Evolutionary conservation across 2,113 vertebrate species (phyloP).

Genomic region (Lophura nycthemera): DNA sequence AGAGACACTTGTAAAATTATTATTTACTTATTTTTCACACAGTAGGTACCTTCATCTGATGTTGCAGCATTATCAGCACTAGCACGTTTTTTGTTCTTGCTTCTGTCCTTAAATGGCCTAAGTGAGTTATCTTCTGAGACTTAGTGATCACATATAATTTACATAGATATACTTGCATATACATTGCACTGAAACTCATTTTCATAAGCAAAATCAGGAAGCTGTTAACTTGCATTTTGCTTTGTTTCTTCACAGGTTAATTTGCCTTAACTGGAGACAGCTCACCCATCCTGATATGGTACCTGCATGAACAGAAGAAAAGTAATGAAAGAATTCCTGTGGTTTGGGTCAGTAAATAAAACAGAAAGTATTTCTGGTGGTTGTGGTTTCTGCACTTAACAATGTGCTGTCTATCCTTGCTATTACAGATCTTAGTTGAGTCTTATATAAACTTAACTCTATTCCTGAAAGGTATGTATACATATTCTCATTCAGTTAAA

Average conservation of each 20-base stretch:
- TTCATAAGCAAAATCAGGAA: not conserved
- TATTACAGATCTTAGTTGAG: not conserved
- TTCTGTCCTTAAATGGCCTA: not conserved
- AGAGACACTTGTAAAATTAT: not conserved
- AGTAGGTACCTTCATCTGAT: not conserved
- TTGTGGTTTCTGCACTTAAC: not conserved
- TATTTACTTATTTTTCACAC: constrained; percentile 43
- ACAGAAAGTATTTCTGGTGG: not conserved
- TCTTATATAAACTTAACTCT: not conserved
- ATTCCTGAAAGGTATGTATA: not conserved
- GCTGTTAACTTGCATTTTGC: not conserved
- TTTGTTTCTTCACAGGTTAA: not conserved
- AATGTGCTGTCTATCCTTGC: not conserved
- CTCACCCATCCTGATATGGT: not conserved
- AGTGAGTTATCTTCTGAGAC: not conserved
- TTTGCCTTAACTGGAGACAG: not conserved
- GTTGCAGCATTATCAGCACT: not conserved
- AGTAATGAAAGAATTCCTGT: constrained; percentile 12
- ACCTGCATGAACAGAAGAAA: not conserved
- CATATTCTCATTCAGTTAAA: not conserved
- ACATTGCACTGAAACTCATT: not conserved
- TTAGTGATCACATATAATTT: not conserved
- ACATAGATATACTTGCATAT: not conserved
- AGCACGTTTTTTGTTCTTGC: not conserved
- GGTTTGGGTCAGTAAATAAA: constrained; percentile 5